phyloP scores from a whole-genome alignment of 1,140 invertebrate genomes.

The Nephotettix cincticeps region DNA sequence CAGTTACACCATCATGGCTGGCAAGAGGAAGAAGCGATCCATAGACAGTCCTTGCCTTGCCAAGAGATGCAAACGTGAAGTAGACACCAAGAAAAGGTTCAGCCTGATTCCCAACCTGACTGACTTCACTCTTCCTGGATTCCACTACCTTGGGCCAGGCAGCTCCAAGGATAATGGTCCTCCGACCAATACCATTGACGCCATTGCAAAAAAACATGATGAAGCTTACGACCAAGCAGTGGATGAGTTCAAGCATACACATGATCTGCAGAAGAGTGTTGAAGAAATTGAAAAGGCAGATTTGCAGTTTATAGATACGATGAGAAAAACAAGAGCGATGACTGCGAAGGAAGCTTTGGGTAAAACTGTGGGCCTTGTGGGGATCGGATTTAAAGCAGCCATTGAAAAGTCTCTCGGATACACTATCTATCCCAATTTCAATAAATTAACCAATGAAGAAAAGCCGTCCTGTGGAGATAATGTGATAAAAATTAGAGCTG shows the following conservation, averaged over 20 bases:
- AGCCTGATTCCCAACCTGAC: not conserved
- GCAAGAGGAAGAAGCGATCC: not conserved
- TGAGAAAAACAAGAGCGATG: not conserved
- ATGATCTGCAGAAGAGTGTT: not conserved
- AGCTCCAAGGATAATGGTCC: not conserved
- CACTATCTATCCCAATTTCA: not conserved
- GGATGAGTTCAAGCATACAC: not conserved
- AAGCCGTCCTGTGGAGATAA: not conserved
- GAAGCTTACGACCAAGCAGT: constrained; percentile 1
- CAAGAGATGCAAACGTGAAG: not conserved
- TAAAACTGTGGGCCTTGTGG: constrained; percentile 3
- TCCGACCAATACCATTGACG: constrained; percentile 9
- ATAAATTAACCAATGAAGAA: not conserved
- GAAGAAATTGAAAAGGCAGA: constrained; percentile 2
- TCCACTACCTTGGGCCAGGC: not conserved
- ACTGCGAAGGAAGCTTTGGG: not conserved
- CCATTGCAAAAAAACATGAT: not conserved
- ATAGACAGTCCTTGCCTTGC: not conserved
- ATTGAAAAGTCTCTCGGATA: not conserved
- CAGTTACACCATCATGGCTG: not conserved
- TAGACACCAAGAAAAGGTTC: not conserved
- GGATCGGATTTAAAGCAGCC: not conserved
- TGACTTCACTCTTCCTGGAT: constrained; percentile 8
- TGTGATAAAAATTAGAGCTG: not conserved
- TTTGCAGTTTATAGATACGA: not conserved